Base-by-base conservation (phyloP, 2,113 vertebrate species). In the Uropsilus gracilis region DNA sequence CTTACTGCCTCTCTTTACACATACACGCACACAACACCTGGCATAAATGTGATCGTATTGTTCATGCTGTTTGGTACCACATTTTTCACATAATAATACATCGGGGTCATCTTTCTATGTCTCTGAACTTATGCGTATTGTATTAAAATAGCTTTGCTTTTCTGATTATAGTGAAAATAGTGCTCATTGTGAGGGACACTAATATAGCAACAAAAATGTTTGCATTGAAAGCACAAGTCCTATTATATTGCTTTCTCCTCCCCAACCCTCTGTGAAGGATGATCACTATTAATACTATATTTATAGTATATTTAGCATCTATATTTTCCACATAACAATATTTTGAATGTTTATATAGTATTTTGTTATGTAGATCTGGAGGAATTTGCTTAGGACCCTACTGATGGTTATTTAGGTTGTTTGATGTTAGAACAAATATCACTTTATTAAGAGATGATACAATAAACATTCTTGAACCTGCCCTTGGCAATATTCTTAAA, bases 101-200 rank as follows among this genome's bases (percentile, higher is more conserved):
- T 92, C 80, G 28, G 50, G 59, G 78, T 37, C 69, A 44, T 94
- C 72, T 77, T 96, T 61, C 69, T n/a, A 5, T 37, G 63, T n/a
- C 50, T 37, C 20, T 8, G 75, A 91, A 46, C n/a, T 46, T 68
- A 12, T 1, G 4, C 34, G 39, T 71, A n/a, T 32, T 82, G 46
- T 82, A 32, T 73, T 89, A 46, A 87, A 83, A 50, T 78, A 53
- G 61, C 14, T 87, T 80, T 89, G 80, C 46, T 83, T 80, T 71
- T 77, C 76, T 28, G 16, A 32, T n/a, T 57, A 28, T 48, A 42
- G 68, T 48, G 64, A 48, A 61, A 42, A 39, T 77, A 50, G 71
- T 53, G 59, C 16, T 80, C 26, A 57, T 46, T 71, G 3, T 72
- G 24, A 59, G 72, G 53, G 89, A 86, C 13, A 28, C 48, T n/a